A percentile compares a stretch with the other conserved stretches of the same genome.
These are phyloP conservation scores for Rhinatrema bivittatum DNA, from an alignment of 2,797 vertebrate genomes.

Conservation along the genomic window DNA sequence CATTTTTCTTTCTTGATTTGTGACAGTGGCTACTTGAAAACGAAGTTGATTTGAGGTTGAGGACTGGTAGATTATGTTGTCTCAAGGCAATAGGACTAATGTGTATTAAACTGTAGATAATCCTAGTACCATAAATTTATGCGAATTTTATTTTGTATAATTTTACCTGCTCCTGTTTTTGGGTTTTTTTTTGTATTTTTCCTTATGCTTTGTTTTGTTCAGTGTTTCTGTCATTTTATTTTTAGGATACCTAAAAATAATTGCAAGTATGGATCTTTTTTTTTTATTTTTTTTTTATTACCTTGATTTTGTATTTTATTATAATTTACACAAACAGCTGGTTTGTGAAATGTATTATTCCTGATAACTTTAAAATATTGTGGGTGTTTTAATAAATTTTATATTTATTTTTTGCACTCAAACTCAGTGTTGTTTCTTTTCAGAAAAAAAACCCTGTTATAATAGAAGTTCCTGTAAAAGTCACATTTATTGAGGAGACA, in stretches of 20 bases:
- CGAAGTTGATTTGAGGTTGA: slow-evolving; percentile 64
- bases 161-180: slow-evolving; percentile 40
- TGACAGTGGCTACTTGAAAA: slow-evolving; percentile 72
- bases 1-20: slow-evolving; percentile 55
- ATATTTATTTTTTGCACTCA: slow-evolving; percentile 85
- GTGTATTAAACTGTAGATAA: slow-evolving; percentile 78
- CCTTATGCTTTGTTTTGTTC: slow-evolving; percentile 19
- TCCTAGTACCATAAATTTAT: slow-evolving; percentile 74
- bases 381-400: slow-evolving; percentile 85
- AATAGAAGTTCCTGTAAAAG: no score
- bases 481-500: no score
- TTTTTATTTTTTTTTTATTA: slow-evolving; percentile 27
- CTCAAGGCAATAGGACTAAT: slow-evolving; percentile 72
- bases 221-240: slow-evolving; percentile 61
- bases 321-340: slow-evolving; percentile 61
- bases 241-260: slow-evolving; percentile 65
- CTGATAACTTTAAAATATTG: slow-evolving; percentile 76
- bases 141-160: slow-evolving; percentile 76
- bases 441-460: no score
- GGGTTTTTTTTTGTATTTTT: slow-evolving; percentile 45
- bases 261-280: slow-evolving; percentile 55
- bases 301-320: slow-evolving; percentile 69
- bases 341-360: slow-evolving; percentile 70
- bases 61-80: slow-evolving; percentile 65
- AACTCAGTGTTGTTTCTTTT: slow-evolving; percentile 37